A percentile compares a stretch with the other conserved stretches of the same genome.
These are phyloP conservation scores for Pediacus dermestoides DNA, from an alignment of 2,888 invertebrate genomes.

Conservation along the genomic window DNA sequence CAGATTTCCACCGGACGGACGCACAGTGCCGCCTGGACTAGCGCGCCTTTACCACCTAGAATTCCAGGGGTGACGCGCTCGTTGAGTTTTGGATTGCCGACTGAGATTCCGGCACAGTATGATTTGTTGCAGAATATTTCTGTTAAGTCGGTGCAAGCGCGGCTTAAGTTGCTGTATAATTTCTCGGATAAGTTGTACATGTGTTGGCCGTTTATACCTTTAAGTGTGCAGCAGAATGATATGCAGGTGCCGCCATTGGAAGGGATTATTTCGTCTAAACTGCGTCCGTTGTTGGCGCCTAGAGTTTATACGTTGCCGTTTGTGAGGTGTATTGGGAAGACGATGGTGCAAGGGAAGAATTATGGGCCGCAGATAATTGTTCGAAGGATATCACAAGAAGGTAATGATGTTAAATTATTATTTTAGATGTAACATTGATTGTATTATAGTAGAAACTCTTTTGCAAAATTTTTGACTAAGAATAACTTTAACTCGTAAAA, in stretches of 20 bases:
- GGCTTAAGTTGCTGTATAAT: slow-evolving; percentile 57
- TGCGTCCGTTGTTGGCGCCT: slow-evolving; percentile 56
- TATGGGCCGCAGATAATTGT: slow-evolving; percentile 65
- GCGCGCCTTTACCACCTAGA: slow-evolving; percentile 52
- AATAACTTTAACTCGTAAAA: neutral
- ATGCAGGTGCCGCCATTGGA: slow-evolving; percentile 48
- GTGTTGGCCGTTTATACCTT: slow-evolving; percentile 56
- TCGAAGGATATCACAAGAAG: slow-evolving; percentile 56
- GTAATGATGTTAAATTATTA: slow-evolving; percentile 28
- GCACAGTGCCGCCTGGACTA: slow-evolving; percentile 63
- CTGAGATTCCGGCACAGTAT: slow-evolving; percentile 57
- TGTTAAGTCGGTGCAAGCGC: slow-evolving; percentile 53
- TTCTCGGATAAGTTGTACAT: slow-evolving; percentile 62
- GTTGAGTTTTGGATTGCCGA: slow-evolving; percentile 53
- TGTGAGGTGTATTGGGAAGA: slow-evolving; percentile 61
- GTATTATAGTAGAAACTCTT: no score
- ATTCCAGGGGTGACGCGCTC: slow-evolving; percentile 53
- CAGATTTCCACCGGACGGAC: slow-evolving; percentile 63
- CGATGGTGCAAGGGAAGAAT: slow-evolving; percentile 64
- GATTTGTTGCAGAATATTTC: slow-evolving; percentile 53
- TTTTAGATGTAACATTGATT: neutral
- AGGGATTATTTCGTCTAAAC: slow-evolving; percentile 48
- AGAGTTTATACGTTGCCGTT: slow-evolving; percentile 61
- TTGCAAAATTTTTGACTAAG: neutral
- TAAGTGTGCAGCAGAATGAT: slow-evolving; percentile 48